Evolutionary conservation across 2,888 invertebrate genomes (phyloP).

Genomic region (Synanthedon vespiformis): DNA sequence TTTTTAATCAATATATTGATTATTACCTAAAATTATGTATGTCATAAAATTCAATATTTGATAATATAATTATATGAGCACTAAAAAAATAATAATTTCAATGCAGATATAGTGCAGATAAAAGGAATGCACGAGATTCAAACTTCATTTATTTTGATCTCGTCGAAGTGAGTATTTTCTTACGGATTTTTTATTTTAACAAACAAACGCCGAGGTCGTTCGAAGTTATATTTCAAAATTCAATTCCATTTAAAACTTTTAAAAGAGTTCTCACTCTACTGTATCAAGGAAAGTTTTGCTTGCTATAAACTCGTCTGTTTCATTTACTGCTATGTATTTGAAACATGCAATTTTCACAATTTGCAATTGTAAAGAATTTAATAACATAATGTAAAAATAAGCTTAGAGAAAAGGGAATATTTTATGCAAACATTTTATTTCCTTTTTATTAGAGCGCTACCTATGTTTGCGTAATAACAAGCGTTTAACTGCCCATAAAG

Average conservation of each 20-base stretch:
- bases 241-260: neutral
- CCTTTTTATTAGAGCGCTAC: slow-evolving; percentile 29
- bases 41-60: too few relatives aligned
- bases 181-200: too few relatives aligned
- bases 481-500: slow-evolving; percentile 57
- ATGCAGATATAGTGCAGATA: too few relatives aligned
- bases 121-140: too few relatives aligned
- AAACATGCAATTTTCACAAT: neutral
- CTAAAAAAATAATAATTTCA: too few relatives aligned
- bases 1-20: too few relatives aligned
- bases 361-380: neutral
- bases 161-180: too few relatives aligned
- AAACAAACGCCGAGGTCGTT: too few relatives aligned
- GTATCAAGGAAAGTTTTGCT: too few relatives aligned
- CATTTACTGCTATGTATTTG: neutral
- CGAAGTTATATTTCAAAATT: neutral
- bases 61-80: too few relatives aligned
- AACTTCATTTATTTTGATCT: too few relatives aligned
- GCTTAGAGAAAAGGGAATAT: slow-evolving; percentile 2
- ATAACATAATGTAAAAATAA: neutral
- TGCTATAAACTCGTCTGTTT: neutral
- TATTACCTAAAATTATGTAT: too few relatives aligned
- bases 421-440: slow-evolving; percentile 20
- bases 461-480: slow-evolving; percentile 46
- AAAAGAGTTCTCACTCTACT: neutral